Conservation (phyloP, 2,797 vertebrate genomes). For the Ctenopoma multispine region DNA sequence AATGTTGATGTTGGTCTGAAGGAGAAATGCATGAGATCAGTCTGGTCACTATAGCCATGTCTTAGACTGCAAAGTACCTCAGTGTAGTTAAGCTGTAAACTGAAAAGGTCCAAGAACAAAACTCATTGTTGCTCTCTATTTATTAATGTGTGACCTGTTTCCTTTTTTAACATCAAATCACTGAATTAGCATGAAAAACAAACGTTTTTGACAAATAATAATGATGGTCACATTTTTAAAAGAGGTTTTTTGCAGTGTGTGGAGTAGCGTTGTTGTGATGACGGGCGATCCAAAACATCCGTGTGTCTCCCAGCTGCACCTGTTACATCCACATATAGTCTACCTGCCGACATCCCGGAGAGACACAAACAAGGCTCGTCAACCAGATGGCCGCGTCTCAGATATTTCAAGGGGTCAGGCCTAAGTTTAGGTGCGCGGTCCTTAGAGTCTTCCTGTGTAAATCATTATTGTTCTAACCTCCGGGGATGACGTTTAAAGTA, state of each 20-base stretch:
- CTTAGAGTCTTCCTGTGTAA: conserved; percentile 17
- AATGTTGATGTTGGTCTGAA: too few relatives aligned
- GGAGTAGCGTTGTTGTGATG: conserved; percentile 54
- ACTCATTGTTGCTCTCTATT: not conserved
- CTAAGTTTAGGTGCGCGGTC: conserved; percentile 48
- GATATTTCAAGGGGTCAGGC: conserved; percentile 31
- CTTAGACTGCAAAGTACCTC: too few relatives aligned
- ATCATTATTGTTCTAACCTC: conserved; percentile 14
- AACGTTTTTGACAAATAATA: too few relatives aligned
- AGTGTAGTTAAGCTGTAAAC: too few relatives aligned
- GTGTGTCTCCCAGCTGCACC: conserved; percentile 74
- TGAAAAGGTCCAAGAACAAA: too few relatives aligned
- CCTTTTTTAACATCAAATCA: not conserved
- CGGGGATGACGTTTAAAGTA: not conserved
- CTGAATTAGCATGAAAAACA: not conserved
- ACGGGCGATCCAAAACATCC: conserved; percentile 69
- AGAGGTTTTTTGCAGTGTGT: not conserved
- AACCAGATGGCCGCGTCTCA: conserved; percentile 47
- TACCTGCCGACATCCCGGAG: conserved; percentile 77
- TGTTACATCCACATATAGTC: conserved; percentile 77
- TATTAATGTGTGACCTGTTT: not conserved
- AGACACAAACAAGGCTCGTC: conserved; percentile 57
- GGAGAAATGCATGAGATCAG: too few relatives aligned
- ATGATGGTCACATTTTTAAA: not conserved
- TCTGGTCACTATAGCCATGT: too few relatives aligned